phyloP scores from a whole-genome alignment of 2,797 vertebrate species.

The Merluccius polli region DNA sequence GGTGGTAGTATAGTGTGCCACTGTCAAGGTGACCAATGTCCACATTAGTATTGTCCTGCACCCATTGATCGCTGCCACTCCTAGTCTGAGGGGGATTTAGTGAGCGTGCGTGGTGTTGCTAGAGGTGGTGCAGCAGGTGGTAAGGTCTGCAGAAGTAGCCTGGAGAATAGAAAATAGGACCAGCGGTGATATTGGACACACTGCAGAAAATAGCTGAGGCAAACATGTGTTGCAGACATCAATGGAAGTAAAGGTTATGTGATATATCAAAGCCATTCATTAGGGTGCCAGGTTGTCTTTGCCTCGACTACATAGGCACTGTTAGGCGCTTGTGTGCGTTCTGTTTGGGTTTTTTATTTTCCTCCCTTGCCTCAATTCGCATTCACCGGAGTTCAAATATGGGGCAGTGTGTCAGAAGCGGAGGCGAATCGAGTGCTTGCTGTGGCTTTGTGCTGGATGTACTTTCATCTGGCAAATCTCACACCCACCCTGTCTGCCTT shows the following conservation, averaged over 20 bases:
- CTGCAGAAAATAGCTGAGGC: conserved; percentile 36
- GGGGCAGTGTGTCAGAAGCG: conserved; percentile 72
- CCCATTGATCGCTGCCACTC: conserved; percentile 36
- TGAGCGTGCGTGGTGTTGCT: not conserved
- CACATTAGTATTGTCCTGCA: conserved; percentile 49
- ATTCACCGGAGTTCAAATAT: conserved; percentile 61
- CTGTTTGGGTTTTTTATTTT: not conserved
- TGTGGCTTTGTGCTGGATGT: conserved; percentile 51
- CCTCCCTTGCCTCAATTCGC: conserved; percentile 6
- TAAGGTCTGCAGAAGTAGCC: conserved; percentile 23
- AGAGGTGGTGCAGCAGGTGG: conserved; percentile 5
- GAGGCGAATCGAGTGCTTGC: conserved; percentile 43
- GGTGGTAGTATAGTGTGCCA: conserved; percentile 16
- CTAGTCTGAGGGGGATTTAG: conserved; percentile 24
- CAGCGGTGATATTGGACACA: conserved; percentile 11
- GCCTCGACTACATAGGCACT: not conserved
- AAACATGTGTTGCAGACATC: conserved; percentile 26
- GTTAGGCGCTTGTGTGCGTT: not conserved
- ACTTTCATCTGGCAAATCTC: conserved; percentile 69
- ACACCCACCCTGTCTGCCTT: conserved; percentile 65
- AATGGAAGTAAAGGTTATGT: conserved; percentile 54
- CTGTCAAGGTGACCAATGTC: conserved; percentile 57
- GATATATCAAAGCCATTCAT: conserved; percentile 55
- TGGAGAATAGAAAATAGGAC: conserved; percentile 24
- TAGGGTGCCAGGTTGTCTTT: conserved; percentile 17